Conservation (phyloP, 2,113 vertebrate species). For the Cettia cetti region DNA sequence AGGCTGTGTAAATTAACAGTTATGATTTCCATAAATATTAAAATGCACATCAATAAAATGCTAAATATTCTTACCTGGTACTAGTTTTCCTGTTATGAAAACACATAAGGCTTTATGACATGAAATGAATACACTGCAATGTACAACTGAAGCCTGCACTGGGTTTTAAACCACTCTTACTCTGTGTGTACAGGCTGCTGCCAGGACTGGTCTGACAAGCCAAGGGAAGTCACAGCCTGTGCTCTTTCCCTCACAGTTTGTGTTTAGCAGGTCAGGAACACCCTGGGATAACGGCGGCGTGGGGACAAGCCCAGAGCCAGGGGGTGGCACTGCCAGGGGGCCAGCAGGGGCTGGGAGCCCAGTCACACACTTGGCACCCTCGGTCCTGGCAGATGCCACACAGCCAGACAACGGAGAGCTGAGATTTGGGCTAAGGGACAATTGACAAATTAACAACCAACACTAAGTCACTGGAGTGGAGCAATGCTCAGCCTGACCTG, state of each 20-base stretch:
- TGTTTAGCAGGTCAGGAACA: not conserved
- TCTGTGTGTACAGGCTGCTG: not conserved
- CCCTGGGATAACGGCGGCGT: fast-evolving
- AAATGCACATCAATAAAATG: not conserved
- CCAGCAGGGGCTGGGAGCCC: not conserved
- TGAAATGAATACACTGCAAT: not conserved
- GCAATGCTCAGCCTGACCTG: not conserved
- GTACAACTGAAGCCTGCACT: not conserved
- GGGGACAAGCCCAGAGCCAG: not conserved
- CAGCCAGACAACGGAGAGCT: not conserved
- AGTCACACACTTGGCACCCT: not conserved
- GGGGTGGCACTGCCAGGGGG: not conserved
- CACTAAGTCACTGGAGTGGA: not conserved
- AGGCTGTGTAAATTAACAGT: not conserved
- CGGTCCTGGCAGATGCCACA: not conserved
- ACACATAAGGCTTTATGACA: not conserved
- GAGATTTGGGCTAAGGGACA: not conserved
- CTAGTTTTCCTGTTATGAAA: not conserved
- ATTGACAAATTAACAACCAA: not conserved
- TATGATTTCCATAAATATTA: not conserved
- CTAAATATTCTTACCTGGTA: not conserved
- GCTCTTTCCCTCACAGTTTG: not conserved
- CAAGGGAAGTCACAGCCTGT: not conserved
- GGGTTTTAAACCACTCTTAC: not conserved
- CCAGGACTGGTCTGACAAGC: not conserved